These are phyloP conservation scores for Actinernus sp. DNA, from an alignment of 92 coral and sea anemone species.

Conservation along the genomic window DNA sequence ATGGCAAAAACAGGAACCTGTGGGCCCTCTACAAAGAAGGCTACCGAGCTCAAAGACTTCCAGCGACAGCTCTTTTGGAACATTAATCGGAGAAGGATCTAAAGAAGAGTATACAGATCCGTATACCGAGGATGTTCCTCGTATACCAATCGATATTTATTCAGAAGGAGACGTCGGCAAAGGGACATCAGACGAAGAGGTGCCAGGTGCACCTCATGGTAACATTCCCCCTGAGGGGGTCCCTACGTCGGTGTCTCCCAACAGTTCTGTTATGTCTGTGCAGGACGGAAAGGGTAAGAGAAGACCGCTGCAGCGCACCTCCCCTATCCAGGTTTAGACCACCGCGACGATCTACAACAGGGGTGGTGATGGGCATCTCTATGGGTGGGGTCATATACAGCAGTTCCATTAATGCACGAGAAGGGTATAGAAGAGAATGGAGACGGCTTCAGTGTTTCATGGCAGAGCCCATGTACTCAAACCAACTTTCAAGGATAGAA, in stretches of 20 bases:
- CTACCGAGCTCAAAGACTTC: conserved; percentile 13
- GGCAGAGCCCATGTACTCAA: no score
- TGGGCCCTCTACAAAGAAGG: conserved; percentile 1
- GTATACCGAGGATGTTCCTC: background rate
- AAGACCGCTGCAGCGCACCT: conserved; percentile 42
- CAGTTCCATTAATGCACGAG: no score
- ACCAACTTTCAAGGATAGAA: no score
- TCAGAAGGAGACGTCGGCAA: conserved; percentile 3
- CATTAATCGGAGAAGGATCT: conserved; percentile 27
- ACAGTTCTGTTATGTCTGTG: conserved; percentile 35
- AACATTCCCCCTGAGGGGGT: conserved; percentile 6
- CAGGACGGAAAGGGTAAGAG: conserved; percentile 36
- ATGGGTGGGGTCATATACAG: no score
- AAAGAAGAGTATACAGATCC: background rate
- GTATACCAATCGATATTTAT: conserved; percentile 11
- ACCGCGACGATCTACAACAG: no score
- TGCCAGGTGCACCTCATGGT: conserved; percentile 1
- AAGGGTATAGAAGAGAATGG: no score
- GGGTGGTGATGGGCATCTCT: no score
- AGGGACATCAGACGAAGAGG: conserved; percentile 8
- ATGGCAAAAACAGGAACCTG: conserved; percentile 22
- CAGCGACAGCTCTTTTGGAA: conserved; percentile 36
- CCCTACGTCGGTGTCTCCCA: conserved; percentile 14
- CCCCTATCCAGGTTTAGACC: conserved; percentile 66
- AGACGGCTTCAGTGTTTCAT: no score